Evolutionary conservation across 2,888 invertebrate species (phyloP).

Genomic region (Eutolmus rufibarbis): DNA sequence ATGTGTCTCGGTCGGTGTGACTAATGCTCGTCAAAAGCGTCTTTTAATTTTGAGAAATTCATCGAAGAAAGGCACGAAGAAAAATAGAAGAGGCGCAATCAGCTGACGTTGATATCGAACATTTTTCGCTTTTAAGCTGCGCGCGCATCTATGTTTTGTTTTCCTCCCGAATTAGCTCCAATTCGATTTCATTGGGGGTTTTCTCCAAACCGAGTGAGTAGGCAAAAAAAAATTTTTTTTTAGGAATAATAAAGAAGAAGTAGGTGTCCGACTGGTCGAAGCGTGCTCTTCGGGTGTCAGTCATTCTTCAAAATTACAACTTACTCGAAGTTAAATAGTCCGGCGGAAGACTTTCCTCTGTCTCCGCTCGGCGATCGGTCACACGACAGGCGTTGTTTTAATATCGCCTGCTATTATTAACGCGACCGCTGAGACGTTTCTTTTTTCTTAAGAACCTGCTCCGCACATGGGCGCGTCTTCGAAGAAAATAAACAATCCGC

Average conservation of each 20-base stretch:
- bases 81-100: not conserved
- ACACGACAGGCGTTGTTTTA: not conserved
- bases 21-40: conserved; percentile 4
- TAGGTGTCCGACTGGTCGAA: not conserved
- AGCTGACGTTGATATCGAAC: conserved; percentile 13
- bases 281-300: not conserved
- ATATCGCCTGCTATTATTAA: not conserved
- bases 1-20: not conserved
- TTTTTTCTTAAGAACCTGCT: conserved; percentile 5
- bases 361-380: not conserved
- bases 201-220: not conserved
- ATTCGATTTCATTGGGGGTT: not conserved
- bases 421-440: not conserved
- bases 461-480: conserved; percentile 1
- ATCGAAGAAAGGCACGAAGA: not conserved
- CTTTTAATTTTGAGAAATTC: not conserved
- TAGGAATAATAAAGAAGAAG: not conserved
- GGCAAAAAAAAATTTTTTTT: not conserved
- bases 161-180: not conserved
- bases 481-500: conserved; percentile 6
- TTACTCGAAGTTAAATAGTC: not conserved
- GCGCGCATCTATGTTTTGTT: conserved; percentile 8
- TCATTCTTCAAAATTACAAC: not conserved
- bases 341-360: not conserved
- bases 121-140: not conserved